Evolutionary conservation across 2,797 vertebrate species (phyloP).

Genomic region (Leucoraja ocellata): DNA sequence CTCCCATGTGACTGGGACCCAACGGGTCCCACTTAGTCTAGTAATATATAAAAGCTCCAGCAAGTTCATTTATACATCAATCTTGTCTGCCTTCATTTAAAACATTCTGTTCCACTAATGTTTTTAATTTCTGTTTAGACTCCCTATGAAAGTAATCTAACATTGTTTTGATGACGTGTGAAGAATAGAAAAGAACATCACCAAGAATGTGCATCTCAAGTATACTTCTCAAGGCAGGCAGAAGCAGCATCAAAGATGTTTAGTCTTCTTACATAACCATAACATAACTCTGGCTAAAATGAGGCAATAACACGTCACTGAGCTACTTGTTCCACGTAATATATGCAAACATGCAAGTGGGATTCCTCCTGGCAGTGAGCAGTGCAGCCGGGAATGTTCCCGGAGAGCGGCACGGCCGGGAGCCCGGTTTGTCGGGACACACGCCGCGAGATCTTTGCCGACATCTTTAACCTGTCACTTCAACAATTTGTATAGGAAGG

Average conservation of each 20-base stretch:
- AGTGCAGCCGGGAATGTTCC: too few species aligned
- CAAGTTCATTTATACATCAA: neutral
- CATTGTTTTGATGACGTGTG: neutral
- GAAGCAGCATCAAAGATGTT: neutral
- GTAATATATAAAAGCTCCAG: neutral
- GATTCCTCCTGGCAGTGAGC: too few species aligned
- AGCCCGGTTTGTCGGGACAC: too few species aligned
- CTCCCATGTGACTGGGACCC: too few species aligned
- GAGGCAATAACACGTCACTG: neutral
- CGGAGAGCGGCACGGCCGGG: too few species aligned
- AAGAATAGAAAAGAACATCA: neutral
- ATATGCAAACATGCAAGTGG: too few species aligned
- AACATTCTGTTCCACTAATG: neutral
- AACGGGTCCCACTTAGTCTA: too few species aligned
- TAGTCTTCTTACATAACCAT: neutral
- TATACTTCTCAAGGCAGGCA: neutral
- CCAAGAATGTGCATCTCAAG: neutral
- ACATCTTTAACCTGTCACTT: too few species aligned
- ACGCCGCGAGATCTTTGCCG: too few species aligned
- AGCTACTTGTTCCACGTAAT: neutral
- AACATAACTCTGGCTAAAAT: neutral
- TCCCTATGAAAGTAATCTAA: neutral
- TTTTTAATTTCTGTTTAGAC: neutral
- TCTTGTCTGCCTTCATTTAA: neutral
- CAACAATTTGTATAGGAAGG: too few species aligned